Conservation (phyloP, 1,140 invertebrate species). For the Anadara kagoshimensis region DNA sequence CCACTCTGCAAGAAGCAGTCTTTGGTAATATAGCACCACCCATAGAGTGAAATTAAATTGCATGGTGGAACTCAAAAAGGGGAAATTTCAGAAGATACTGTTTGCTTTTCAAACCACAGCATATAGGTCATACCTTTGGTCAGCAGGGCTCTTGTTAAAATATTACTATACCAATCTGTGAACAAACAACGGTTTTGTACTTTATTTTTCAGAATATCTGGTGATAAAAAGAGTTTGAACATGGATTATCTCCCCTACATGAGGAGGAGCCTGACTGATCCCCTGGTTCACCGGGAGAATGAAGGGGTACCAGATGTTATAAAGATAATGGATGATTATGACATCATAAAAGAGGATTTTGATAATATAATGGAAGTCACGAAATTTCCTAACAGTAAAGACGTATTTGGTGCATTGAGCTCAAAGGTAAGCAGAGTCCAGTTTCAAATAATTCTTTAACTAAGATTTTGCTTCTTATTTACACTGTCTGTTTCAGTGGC, state of each 20-base stretch:
- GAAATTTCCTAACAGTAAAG: conserved; percentile 86
- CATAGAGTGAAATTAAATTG: no score
- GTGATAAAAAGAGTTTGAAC: conserved; percentile 66
- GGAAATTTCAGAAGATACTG: no score
- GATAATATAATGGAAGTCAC: conserved; percentile 90
- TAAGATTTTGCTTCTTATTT: no score
- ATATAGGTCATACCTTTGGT: no score
- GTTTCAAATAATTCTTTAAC: no score
- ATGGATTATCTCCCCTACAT: conserved; percentile 87
- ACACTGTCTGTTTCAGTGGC: no score
- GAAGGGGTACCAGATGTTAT: conserved; percentile 83
- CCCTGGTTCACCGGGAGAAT: conserved; percentile 81
- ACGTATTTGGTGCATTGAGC: conserved; percentile 85
- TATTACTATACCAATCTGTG: no score
- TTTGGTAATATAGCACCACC: no score
- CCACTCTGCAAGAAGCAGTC: no score
- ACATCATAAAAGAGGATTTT: conserved; percentile 91
- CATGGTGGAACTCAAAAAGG: no score
- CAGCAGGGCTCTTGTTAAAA: no score
- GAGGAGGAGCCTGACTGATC: conserved; percentile 82
- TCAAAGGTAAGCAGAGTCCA: conserved; percentile 79
- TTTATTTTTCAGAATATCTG: conserved; percentile 61
- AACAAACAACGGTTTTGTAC: background rate
- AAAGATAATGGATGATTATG: conserved; percentile 85
- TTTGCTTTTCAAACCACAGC: no score